Base-by-base conservation (phyloP, 2,113 vertebrate genomes). In the Pungitius pungitius region DNA sequence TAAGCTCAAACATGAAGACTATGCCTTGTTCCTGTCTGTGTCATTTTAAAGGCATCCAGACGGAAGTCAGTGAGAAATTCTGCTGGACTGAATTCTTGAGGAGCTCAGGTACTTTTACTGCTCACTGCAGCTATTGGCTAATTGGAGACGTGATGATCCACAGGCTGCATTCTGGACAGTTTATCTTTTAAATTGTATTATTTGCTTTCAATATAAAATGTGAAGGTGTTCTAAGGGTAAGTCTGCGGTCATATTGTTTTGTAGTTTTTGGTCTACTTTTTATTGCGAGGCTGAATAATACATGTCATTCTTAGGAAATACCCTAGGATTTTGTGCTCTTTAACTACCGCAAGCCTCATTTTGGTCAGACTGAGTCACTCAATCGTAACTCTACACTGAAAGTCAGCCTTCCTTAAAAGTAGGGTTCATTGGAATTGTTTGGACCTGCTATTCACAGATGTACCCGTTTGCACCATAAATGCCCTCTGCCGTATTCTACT, bases 21-120 rank as follows among this genome's bases (percentile, higher is more conserved):
- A 5, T 17, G 2, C 24, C 33, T 70, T 69, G 7, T 39, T 30
- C 65, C 39, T 58, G 1, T 72, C 11, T 81, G 30, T 82, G 22
- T 80, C 77, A 8, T 18, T 77, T 63, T 58, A 6, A 86, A 99
- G 97, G 96, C 47, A 93, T 99, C 40, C 82, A 91, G 66, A 97
- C 96, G 0, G 35, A 73, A 1, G 92, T 89, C 18, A 91, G 87
- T 4, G 51, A 90, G 11, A 60, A 84, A 12, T 96, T 98, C 91
- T 90, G 93, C 88, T 98, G 96, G 96, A 65, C 73, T 33, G 80
- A 88, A 72, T 99, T 97, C 85, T 91, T 99, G 27, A 92, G 86
- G 68, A 90, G 73, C n/a, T 86, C 95, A 96, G 97, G 97, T 99
- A 89, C 45, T 58, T 30, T 64, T 18, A 54, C 18, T 22, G 26